Evolutionary conservation across 2,888 invertebrate species (phyloP).

Genomic region (Polydesmus complanatus): DNA sequence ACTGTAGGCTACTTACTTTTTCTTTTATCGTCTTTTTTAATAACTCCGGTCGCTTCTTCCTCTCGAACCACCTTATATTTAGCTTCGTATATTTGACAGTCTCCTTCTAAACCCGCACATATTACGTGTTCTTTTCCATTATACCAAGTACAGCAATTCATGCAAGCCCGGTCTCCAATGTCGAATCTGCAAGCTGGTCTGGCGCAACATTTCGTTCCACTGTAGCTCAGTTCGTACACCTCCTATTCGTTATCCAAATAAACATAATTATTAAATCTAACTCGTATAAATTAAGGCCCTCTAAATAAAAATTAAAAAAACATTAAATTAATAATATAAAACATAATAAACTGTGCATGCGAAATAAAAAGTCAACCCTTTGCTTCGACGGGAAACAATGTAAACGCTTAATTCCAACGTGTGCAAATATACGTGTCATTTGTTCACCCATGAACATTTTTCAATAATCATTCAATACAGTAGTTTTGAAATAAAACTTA

Average conservation of each 20-base stretch:
- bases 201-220: constrained; percentile 66
- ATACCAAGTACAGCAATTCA: constrained; percentile 70
- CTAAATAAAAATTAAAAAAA: too few species aligned
- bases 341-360: too few species aligned
- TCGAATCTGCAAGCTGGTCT: constrained; percentile 80
- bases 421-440: too few species aligned
- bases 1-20: too few species aligned
- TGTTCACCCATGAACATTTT: too few species aligned
- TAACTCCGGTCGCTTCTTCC: constrained; percentile 2
- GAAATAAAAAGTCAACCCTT: too few species aligned
- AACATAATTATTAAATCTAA: neutral
- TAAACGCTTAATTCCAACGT: too few species aligned
- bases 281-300: too few species aligned
- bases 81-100: constrained; percentile 60
- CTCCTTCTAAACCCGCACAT: constrained; percentile 81
- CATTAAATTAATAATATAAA: too few species aligned
- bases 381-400: neutral
- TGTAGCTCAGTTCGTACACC: constrained; percentile 78
- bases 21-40: neutral
- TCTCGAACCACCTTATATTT: constrained; percentile 26
- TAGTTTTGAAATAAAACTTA: too few species aligned
- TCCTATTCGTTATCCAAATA: constrained; percentile 46
- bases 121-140: constrained; percentile 57
- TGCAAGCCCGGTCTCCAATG: constrained; percentile 75
- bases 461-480: too few species aligned